Evolutionary conservation across 35 echinoderm and acorn worm genomes (phyloP).

Genomic region (Amphiura filiformis): DNA sequence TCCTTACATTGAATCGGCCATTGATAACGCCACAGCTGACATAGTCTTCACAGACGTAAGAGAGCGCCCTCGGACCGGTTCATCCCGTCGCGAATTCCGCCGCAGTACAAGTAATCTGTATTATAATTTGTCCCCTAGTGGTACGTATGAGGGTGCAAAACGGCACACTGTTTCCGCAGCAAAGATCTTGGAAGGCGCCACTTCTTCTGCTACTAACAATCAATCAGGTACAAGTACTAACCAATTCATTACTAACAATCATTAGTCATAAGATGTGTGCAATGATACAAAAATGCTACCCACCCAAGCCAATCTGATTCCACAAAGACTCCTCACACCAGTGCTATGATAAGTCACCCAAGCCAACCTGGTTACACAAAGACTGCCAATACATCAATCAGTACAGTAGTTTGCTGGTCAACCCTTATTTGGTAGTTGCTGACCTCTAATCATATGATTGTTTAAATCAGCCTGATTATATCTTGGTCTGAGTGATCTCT

Average conservation of each 20-base stretch:
- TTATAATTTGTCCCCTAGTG: conserved; percentile 36
- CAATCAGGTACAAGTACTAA: conserved; percentile 12
- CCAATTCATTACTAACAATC: neutral
- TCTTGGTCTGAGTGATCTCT: no score
- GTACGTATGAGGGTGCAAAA: conserved; percentile 71
- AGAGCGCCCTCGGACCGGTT: conserved; percentile 57
- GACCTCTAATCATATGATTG: no score
- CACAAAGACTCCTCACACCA: no score
- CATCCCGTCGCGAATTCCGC: conserved; percentile 70
- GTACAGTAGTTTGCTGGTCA: no score
- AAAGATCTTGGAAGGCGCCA: conserved; percentile 66
- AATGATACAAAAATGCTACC: no score
- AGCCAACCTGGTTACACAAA: no score
- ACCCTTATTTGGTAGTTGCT: no score
- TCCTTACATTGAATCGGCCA: conserved; percentile 86
- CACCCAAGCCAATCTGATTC: no score
- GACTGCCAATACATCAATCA: no score
- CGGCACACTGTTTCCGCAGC: conserved; percentile 30
- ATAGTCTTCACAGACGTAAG: conserved; percentile 69
- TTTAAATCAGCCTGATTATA: no score
- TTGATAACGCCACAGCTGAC: conserved; percentile 74
- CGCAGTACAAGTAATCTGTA: conserved; percentile 90
- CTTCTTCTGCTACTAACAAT: conserved; percentile 33
- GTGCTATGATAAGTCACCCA: no score
- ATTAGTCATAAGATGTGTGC: neutral